Conservation (phyloP, 2,797 vertebrate species). For the Cheirogaleus major region DNA sequence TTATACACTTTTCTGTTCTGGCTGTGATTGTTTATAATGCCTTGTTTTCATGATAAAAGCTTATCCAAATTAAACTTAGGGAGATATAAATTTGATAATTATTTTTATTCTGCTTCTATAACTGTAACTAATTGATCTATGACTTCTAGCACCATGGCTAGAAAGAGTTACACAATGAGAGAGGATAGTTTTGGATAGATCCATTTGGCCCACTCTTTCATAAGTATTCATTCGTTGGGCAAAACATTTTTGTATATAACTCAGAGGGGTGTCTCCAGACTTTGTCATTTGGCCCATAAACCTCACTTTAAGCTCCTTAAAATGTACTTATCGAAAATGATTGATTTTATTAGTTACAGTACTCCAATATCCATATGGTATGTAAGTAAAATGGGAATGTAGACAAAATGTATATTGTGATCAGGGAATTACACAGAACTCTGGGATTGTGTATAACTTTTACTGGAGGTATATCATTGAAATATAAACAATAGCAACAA, state of each 20-base stretch:
- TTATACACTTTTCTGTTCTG: not conserved
- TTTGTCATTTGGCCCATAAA: not conserved
- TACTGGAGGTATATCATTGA: not conserved
- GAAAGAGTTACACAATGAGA: not conserved
- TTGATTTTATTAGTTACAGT: not conserved
- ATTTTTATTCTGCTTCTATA: not conserved
- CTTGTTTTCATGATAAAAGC: not conserved
- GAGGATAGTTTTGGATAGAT: not conserved
- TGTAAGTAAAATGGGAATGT: not conserved
- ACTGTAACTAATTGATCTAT: not conserved
- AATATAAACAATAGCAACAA: not conserved
- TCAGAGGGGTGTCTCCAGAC: not conserved
- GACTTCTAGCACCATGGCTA: not conserved
- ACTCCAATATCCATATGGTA: not conserved
- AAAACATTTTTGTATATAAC: not conserved
- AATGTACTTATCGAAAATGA: not conserved
- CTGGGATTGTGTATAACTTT: not conserved
- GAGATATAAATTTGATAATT: not conserved
- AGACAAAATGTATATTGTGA: not conserved
- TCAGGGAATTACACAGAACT: not conserved
- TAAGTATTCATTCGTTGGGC: not conserved
- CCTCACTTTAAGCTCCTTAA: not conserved
- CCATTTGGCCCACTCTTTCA: not conserved
- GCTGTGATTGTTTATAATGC: not conserved
- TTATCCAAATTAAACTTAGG: conserved; percentile 22